Base-by-base conservation (phyloP, 2,797 vertebrate genomes). In the Lutjanus campechanus region DNA sequence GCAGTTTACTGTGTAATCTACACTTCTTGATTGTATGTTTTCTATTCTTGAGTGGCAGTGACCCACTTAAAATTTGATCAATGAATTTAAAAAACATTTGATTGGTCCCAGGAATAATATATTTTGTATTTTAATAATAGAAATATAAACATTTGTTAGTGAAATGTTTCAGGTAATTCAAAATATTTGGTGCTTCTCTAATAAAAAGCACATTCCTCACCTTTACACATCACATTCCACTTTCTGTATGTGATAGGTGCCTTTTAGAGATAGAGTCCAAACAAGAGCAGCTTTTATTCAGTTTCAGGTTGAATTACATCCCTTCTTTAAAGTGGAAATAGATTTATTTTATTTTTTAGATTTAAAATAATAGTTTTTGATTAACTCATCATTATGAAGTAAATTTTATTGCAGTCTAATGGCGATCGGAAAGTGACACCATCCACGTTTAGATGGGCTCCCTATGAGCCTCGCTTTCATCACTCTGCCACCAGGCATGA, bases 1-100 rank as follows among this genome's bases (percentile, higher is more conserved):
- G 46, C 29, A 65, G 56, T 73, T 72, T 62, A 74, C 36, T 81
- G 53, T 79, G 12, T 61, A 46, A 79, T 83, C 60, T 46, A 19
- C 36, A 59, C n/a, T 56, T 81, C 9, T 69, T 19, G 22, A 72
- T 65, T 83, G 54, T 71, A 58, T 74, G 40, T 79, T 73, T 81
- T 77, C 50, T 68, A 43, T 56, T 68, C 15, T 29, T 58, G n/a
- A n/a, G 53, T 55, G 20, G n/a, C 58, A 49, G 46, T 41, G 17
- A 49, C 7, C 16, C 11, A 12, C 70, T 41, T n/a, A 2, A 12
- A 20, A 50, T 53, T 8, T 60, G 5, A 61, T 67, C 12, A 22
- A 7, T 22, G 10, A 40, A 1, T 46, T 46, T 22, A 25, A 11
- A 41, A 50, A 76, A 36, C 70, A 0, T 36, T 36, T 36, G 29